phyloP scores from a whole-genome alignment of 1,140 invertebrate genomes.

The Pseudomyrmex dendroicus region DNA sequence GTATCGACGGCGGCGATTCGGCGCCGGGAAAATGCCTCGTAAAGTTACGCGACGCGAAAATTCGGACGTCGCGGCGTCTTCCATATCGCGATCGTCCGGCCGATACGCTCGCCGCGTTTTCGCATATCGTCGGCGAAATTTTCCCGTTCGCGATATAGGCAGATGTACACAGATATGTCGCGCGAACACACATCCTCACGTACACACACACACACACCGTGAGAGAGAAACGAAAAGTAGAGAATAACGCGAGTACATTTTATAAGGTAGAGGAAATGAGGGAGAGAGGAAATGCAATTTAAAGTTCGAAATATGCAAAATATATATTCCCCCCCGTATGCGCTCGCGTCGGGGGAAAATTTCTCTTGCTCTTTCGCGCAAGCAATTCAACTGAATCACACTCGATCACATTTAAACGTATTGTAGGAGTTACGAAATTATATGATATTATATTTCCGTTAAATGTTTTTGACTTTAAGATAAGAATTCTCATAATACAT shows the following conservation, averaged over 20 bases:
- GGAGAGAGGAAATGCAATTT: constrained; percentile 19
- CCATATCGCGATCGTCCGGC: not conserved
- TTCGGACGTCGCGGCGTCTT: constrained; percentile 33
- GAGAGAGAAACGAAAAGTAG: not conserved
- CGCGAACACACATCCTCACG: not conserved
- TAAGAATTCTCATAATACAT: no score
- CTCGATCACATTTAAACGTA: not conserved
- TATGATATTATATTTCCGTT: no score
- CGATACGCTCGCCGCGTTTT: not conserved
- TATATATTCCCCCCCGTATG: no score
- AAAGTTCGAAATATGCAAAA: constrained; percentile 9
- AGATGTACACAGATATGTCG: not conserved
- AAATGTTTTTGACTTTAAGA: no score
- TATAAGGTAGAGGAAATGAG: not conserved
- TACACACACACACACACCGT: not conserved
- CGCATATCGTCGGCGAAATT: constrained; percentile 27
- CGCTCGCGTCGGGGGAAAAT: not conserved
- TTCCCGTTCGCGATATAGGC: not conserved
- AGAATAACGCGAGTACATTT: not conserved
- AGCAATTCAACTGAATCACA: constrained; percentile 29
- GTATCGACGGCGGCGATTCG: constrained; percentile 37
- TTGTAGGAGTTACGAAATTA: no score
- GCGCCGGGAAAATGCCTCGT: constrained; percentile 48
- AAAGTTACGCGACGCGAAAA: constrained; percentile 53
- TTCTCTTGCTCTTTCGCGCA: constrained; percentile 9